Percentiles rank a stretch among this genome's conserved stretches.
Conservation (phyloP, 2,888 invertebrate genomes). For the Candidula unifasciata region DNA sequence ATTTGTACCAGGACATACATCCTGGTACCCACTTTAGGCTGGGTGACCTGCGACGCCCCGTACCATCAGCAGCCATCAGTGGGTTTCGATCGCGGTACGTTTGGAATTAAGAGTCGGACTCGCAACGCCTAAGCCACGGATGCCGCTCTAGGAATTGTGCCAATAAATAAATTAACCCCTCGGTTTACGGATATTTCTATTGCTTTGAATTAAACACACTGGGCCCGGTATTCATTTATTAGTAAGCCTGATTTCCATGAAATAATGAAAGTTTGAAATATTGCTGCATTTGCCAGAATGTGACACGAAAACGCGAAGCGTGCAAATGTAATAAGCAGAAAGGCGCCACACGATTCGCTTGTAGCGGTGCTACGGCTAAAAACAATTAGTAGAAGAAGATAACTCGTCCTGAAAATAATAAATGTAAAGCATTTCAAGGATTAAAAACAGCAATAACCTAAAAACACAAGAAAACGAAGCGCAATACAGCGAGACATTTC, state of each 20-base stretch:
- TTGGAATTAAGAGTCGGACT: too few relatives aligned
- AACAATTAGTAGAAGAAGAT: not conserved
- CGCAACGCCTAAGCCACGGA: too few relatives aligned
- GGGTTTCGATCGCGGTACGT: too few relatives aligned
- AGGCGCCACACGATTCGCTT: not conserved
- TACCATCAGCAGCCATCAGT: too few relatives aligned
- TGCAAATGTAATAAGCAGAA: not conserved
- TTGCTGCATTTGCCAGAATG: not conserved
- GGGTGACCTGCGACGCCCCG: too few relatives aligned
- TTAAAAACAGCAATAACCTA: not conserved
- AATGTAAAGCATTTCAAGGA: too few relatives aligned
- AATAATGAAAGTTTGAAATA: constrained; percentile 21
- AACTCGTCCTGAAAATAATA: not conserved
- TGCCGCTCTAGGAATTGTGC: too few relatives aligned
- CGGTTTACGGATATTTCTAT: not conserved
- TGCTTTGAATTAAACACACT: not conserved
- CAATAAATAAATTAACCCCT: too few relatives aligned
- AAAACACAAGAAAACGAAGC: not conserved
- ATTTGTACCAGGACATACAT: too few relatives aligned
- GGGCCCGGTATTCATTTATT: not conserved
- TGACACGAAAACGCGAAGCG: not conserved
- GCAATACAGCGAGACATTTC: not conserved
- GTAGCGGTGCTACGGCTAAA: not conserved
- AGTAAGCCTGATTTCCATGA: not conserved
- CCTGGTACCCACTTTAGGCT: too few relatives aligned